phyloP scores from a whole-genome alignment of 2,797 vertebrate genomes.

The Rhinatrema bivittatum region DNA sequence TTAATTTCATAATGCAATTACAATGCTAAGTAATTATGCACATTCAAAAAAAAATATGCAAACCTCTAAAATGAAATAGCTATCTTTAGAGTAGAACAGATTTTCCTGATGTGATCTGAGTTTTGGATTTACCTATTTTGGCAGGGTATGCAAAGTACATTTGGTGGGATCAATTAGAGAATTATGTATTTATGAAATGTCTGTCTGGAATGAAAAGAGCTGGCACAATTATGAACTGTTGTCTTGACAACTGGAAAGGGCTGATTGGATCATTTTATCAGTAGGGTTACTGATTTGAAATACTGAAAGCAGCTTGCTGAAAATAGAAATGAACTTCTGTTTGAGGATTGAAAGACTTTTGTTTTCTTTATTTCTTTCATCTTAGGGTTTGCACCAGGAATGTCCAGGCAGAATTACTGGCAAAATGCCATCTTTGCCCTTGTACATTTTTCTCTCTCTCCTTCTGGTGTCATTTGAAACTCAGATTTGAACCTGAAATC shows the following conservation, averaged over 20 bases:
- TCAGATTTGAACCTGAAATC: conserved; percentile 85
- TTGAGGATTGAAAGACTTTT: conserved; percentile 10
- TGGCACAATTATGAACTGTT: conserved; percentile 63
- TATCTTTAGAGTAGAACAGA: too few species aligned
- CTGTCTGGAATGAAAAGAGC: conserved; percentile 59
- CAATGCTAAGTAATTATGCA: too few species aligned
- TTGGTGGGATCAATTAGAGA: conserved; percentile 63
- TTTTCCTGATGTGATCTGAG: too few species aligned
- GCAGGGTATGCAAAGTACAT: conserved; percentile 51
- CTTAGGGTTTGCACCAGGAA: conserved; percentile 33
- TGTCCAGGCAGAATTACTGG: conserved; percentile 56
- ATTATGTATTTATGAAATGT: conserved; percentile 66
- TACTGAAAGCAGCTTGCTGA: conserved; percentile 41
- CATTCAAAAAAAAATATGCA: too few species aligned
- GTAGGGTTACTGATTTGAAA: conserved; percentile 58
- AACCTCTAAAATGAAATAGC: too few species aligned
- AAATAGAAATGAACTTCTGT: conserved; percentile 45
- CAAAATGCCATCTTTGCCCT: conserved; percentile 58
- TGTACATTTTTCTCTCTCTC: conserved; percentile 55
- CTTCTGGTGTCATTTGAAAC: conserved; percentile 63
- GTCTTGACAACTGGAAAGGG: conserved; percentile 65
- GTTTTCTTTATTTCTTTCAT: neutral
- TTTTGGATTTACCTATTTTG: conserved; percentile 47
- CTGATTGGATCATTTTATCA: conserved; percentile 65
- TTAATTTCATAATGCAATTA: too few species aligned